phyloP scores from a whole-genome alignment of 2,113 vertebrate species.

The Lycaon pictus region DNA sequence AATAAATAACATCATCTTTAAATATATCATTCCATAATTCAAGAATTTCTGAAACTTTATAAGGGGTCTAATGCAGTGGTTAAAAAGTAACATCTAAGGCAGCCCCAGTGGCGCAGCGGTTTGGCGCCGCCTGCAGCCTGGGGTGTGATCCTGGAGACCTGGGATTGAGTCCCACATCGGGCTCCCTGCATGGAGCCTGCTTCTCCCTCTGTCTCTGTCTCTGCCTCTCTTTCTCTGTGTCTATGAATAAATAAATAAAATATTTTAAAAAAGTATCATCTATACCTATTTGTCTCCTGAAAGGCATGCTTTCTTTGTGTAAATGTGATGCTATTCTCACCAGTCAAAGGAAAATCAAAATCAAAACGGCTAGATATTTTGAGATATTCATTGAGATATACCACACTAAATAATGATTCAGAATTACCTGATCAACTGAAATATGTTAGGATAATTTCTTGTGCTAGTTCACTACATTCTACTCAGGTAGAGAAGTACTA shows the following conservation, averaged over 20 bases:
- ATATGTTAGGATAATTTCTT: background rate
- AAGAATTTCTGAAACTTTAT: slow-evolving; percentile 9
- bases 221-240: no score
- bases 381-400: background rate
- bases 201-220: no score
- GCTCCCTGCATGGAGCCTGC: no score
- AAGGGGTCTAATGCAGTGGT: background rate
- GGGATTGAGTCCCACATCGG: no score
- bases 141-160: no score
- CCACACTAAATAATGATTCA: background rate
- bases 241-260: no score
- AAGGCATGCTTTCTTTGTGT: background rate
- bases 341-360: slow-evolving; percentile 54
- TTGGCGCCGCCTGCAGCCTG: no score
- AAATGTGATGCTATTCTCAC: slow-evolving; percentile 34
- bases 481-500: background rate
- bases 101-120: no score
- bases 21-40: background rate
- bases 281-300: background rate
- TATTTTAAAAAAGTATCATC: background rate
- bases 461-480: background rate
- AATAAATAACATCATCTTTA: slow-evolving; percentile 8
- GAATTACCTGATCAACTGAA: slow-evolving; percentile 30
- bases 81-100: background rate
- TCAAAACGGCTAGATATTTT: slow-evolving; percentile 17